A percentile compares a stretch with the other conserved stretches of the same genome.
Evolutionary conservation across 2,797 vertebrate species (phyloP).

Genomic region (Syngnathus rostellatus): DNA sequence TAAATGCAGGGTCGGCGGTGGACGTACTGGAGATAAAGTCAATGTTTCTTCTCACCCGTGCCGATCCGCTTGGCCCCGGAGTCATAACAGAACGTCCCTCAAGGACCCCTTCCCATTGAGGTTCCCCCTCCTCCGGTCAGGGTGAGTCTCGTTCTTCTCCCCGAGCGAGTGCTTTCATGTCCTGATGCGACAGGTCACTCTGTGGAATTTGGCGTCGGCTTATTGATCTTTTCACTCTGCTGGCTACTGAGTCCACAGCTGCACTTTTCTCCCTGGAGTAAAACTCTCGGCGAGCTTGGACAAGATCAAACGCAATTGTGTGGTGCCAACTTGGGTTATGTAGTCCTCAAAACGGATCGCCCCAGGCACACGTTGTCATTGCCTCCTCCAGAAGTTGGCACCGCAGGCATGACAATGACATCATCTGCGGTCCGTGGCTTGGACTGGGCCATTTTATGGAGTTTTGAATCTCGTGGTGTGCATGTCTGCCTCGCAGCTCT

Average conservation of each 20-base stretch:
- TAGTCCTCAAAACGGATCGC: not conserved
- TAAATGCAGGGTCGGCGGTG: not conserved
- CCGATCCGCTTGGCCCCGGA: not conserved
- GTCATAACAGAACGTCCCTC: conserved; percentile 7
- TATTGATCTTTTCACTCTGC: conserved; percentile 2
- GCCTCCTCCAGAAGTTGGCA: conserved; percentile 15
- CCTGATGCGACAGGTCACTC: not conserved
- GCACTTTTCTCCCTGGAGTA: not conserved
- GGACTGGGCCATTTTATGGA: not conserved
- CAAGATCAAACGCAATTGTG: conserved; percentile 14
- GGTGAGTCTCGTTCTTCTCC: conserved; percentile 48
- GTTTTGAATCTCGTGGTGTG: conserved; percentile 18
- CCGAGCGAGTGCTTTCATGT: conserved; percentile 3
- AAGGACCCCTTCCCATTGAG: conserved; percentile 22
- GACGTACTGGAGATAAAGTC: conserved; percentile 1
- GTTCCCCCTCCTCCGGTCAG: conserved; percentile 32
- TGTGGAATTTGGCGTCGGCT: conserved; percentile 14
- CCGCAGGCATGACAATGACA: conserved; percentile 25
- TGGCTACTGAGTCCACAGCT: not conserved
- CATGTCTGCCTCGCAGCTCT: not conserved
- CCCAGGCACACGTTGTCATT: not conserved
- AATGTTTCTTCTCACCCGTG: not conserved
- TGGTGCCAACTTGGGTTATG: conserved; percentile 2
- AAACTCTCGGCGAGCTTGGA: conserved; percentile 27
- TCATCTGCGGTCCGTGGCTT: conserved; percentile 23